Evolutionary conservation across 2,888 invertebrate genomes (phyloP), one percentile per base, ranked within the genome.

Genomic region (Sminthurides aquaticus): DNA sequence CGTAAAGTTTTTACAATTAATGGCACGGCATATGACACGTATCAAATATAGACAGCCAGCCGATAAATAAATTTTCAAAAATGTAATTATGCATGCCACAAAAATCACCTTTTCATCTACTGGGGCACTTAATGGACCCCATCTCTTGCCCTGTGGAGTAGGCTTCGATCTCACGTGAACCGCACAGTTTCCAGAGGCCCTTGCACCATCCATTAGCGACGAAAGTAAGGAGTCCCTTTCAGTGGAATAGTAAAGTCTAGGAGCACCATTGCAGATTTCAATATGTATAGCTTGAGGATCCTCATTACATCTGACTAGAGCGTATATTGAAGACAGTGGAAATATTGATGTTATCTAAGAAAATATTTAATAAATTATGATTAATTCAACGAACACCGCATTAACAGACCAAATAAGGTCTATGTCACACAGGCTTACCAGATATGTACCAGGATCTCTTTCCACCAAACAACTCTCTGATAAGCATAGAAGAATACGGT

Each of bases 221-320:
- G 99, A 97, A 68, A 99, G 80, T 66, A 99, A 80, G 0, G 97
- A 91, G 80, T 99, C 99, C 75, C 99, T 89, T 79, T 98, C 97
- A 27, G 94, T 93, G 18, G 97, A 91, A 60, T 87, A 86, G 78
- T 96, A 99, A 26, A 87, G 89, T 60, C 96, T 84, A 26, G 87
- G 85, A 75, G 91, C 87, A 29, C 97, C 96, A 79, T 90, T 92
- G 56, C 93, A 85, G 80, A 97, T 98, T 78, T 98, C 97, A 67
- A 99, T 87, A 64, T 86, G 86, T 78, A 99, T 97, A 75, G 89
- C 85, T 79, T 99, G 98, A 0, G 95, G 91, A 80, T 97, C 91
- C 62, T 88, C 87, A 62, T 89, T 87, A 78, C 92, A 90, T 59
- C 99, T 83, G 25, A 98, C 86, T 63, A 99, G 81, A 0, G 96